A percentile compares a stretch with the other conserved stretches of the same genome.
These are phyloP conservation scores for Panorpa germanica DNA, from an alignment of 2,888 invertebrate genomes.

Conservation along the genomic window DNA sequence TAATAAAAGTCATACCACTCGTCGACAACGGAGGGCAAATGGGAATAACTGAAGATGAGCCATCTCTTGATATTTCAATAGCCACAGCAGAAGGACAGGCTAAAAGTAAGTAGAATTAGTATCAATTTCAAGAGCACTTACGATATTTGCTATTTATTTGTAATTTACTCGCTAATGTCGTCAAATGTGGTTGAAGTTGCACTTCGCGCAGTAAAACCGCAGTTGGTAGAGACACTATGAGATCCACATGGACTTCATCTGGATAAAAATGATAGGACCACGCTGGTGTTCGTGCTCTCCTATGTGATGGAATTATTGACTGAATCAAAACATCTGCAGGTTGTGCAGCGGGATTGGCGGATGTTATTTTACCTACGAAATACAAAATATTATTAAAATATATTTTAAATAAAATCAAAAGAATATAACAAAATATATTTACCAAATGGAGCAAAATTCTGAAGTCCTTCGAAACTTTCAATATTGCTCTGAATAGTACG, in stretches of 20 bases:
- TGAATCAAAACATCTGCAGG: constrained; percentile 78
- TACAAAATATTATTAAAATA: constrained; percentile 2
- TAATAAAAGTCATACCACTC: constrained; percentile 73
- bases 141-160: neutral
- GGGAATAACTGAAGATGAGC: constrained; percentile 57
- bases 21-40: constrained; percentile 73
- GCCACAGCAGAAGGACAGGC: constrained; percentile 81
- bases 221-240: constrained; percentile 72
- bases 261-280: constrained; percentile 95
- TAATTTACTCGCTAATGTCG: constrained; percentile 63
- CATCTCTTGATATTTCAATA: constrained; percentile 67
- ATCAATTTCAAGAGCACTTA: constrained; percentile 1
- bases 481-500: constrained; percentile 24
- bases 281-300: constrained; percentile 75
- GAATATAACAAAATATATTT: constrained; percentile 21
- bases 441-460: constrained; percentile 83
- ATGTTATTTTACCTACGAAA: constrained; percentile 42
- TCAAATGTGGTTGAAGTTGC: constrained; percentile 68
- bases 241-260: constrained; percentile 72
- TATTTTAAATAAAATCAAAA: neutral
- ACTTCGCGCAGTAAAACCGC: constrained; percentile 77
- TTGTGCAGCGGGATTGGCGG: constrained; percentile 70
- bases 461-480: constrained; percentile 54
- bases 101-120: constrained; percentile 17
- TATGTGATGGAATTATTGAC: constrained; percentile 56